A percentile compares a stretch with the other conserved stretches of the same genome.
These are phyloP conservation scores for Drosophila fungiperda DNA, from an alignment of 2,888 invertebrate species.

Conservation along the genomic window DNA sequence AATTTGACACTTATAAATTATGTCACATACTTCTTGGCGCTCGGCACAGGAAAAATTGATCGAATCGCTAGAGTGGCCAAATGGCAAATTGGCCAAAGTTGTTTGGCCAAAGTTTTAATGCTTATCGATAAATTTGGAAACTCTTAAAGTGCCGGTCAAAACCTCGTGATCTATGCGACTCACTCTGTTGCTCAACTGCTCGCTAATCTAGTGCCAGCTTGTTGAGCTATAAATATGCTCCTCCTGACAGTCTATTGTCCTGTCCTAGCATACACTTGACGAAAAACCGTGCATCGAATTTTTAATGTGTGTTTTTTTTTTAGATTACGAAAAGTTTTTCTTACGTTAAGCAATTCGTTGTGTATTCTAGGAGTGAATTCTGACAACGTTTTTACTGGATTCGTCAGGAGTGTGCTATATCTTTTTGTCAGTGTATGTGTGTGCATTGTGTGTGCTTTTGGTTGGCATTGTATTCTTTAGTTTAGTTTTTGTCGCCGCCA, in stretches of 20 bases:
- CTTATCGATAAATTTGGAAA: constrained; percentile 62
- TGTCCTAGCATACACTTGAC: neutral
- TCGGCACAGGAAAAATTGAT: constrained; percentile 54
- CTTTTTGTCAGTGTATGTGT: neutral
- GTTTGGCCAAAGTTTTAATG: constrained; percentile 67
- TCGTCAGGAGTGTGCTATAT: neutral
- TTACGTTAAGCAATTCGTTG: neutral
- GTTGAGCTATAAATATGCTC: constrained; percentile 72
- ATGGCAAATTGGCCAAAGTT: constrained; percentile 20
- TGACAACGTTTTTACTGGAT: neutral
- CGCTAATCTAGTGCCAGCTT: constrained; percentile 76
- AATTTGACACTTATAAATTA: constrained; percentile 78
- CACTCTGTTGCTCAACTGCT: constrained; percentile 30
- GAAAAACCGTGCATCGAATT: neutral
- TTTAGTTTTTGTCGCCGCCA: constrained; percentile 36
- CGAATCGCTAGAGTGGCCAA: constrained; percentile 41
- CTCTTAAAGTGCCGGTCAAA: constrained; percentile 33
- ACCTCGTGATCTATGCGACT: constrained; percentile 48
- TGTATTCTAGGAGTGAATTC: neutral
- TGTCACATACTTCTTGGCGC: constrained; percentile 71
- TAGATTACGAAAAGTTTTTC: neutral
- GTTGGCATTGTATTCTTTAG: constrained; percentile 32
- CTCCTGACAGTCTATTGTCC: constrained; percentile 6
- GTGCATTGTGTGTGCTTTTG: constrained; percentile 15
- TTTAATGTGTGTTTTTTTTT: neutral